A percentile compares a stretch with the other conserved stretches of the same genome.
phyloP scores from a whole-genome alignment of 2,888 invertebrate genomes.

The Steinernema hermaphroditum region DNA sequence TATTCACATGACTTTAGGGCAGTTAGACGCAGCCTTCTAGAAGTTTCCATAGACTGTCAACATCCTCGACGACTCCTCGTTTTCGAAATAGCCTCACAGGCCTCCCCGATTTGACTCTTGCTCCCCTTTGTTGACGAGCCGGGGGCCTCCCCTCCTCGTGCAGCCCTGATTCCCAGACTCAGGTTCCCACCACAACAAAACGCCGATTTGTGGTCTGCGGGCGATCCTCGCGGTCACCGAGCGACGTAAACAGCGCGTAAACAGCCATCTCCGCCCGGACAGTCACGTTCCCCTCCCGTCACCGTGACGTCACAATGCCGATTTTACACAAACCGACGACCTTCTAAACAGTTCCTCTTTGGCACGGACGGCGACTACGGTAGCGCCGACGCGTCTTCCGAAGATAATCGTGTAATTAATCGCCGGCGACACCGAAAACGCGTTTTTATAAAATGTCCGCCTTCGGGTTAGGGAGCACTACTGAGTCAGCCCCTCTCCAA shows the following conservation, averaged over 20 bases:
- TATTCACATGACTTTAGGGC: no score
- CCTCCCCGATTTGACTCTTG: no score
- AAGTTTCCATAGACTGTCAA: no score
- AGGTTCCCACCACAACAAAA: background rate
- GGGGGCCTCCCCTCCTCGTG: no score
- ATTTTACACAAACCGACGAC: background rate
- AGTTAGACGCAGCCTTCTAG: no score
- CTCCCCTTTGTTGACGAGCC: no score
- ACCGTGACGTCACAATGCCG: background rate
- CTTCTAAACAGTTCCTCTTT: background rate
- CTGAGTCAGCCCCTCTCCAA: background rate
- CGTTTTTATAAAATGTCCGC: slow-evolving; percentile 21
- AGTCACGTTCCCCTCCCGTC: slow-evolving; percentile 5
- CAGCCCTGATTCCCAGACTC: background rate
- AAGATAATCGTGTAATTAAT: slow-evolving; percentile 8
- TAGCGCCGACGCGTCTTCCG: background rate
- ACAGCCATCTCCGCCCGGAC: background rate
- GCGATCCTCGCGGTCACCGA: background rate
- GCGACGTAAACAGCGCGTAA: background rate
- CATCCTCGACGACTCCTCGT: no score
- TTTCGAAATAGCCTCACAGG: no score
- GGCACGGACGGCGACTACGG: background rate
- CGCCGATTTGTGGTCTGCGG: background rate
- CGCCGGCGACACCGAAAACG: slow-evolving; percentile 1
- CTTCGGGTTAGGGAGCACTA: background rate